Conservation (phyloP, 2,113 vertebrate genomes). For the Coptodon bakossiorum region DNA sequence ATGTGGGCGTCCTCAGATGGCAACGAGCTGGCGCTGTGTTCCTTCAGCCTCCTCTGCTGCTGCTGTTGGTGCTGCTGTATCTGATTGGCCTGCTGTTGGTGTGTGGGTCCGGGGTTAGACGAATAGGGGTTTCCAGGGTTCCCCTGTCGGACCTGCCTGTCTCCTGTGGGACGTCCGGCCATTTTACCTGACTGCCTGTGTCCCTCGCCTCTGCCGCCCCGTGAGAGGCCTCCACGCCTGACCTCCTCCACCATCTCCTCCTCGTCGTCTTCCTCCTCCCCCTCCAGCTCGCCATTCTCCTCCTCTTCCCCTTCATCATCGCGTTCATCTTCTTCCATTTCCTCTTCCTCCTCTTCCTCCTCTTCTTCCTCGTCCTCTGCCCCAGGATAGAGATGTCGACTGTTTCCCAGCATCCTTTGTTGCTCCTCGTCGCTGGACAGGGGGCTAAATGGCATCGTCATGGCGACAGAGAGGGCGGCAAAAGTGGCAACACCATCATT, state of each 20-base stretch:
- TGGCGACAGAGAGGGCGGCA: slow-evolving; percentile 76
- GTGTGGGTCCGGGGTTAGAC: slow-evolving; percentile 66
- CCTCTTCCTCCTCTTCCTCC: slow-evolving; percentile 83
- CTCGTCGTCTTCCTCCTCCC: slow-evolving; percentile 59
- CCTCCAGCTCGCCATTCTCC: slow-evolving; percentile 70
- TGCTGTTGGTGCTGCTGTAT: slow-evolving; percentile 45
- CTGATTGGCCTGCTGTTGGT: slow-evolving; percentile 70
- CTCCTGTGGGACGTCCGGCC: slow-evolving; percentile 36
- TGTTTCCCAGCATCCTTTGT: slow-evolving; percentile 82
- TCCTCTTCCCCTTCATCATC: slow-evolving; percentile 65
- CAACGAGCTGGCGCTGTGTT: slow-evolving; percentile 71
- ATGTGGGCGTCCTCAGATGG: slow-evolving; percentile 80
- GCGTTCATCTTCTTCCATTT: slow-evolving; percentile 70
- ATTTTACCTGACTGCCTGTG: slow-evolving; percentile 62
- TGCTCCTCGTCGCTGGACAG: slow-evolving; percentile 89
- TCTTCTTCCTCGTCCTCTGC: slow-evolving; percentile 81
- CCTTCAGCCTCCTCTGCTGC: slow-evolving; percentile 75
- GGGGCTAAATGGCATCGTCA: slow-evolving; percentile 89
- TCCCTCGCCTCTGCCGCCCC: slow-evolving; percentile 54
- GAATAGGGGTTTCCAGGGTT: slow-evolving; percentile 73
- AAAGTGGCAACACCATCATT: slow-evolving; percentile 74
- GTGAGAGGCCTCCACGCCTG: slow-evolving; percentile 42
- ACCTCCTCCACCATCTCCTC: slow-evolving; percentile 62
- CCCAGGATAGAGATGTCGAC: slow-evolving; percentile 74
- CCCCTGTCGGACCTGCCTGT: slow-evolving; percentile 50